Percentiles rank a stretch among this genome's conserved stretches.
These are phyloP conservation scores for Hypercompe scribonia DNA, from an alignment of 2,888 invertebrate species.

Conservation along the genomic window DNA sequence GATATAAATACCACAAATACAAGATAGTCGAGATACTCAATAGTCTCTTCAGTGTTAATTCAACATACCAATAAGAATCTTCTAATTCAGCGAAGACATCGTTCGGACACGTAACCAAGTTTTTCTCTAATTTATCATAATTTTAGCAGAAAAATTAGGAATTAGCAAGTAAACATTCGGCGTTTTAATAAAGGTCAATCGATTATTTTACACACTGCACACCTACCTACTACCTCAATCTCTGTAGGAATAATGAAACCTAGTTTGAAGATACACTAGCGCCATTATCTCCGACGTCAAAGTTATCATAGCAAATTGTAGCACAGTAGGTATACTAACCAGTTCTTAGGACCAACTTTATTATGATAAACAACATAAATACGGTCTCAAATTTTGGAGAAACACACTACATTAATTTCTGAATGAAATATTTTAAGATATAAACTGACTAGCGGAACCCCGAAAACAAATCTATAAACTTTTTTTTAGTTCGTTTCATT, in stretches of 20 bases:
- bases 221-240: slow-evolving; percentile 32
- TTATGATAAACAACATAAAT: slow-evolving; percentile 15
- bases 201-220: slow-evolving; percentile 44
- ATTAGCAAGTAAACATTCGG: slow-evolving; percentile 50
- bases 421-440: slow-evolving; percentile 1
- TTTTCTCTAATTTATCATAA: slow-evolving; percentile 20
- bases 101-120: slow-evolving; percentile 39
- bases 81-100: slow-evolving; percentile 20
- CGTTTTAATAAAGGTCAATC: slow-evolving; percentile 49
- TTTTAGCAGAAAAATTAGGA: slow-evolving; percentile 24
- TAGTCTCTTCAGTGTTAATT: slow-evolving; percentile 8
- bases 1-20: slow-evolving; percentile 7
- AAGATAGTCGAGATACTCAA: slow-evolving; percentile 1
- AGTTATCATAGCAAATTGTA: background rate
- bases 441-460: slow-evolving; percentile 20
- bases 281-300: slow-evolving; percentile 38
- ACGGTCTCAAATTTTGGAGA: slow-evolving; percentile 6
- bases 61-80: slow-evolving; percentile 31
- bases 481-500: slow-evolving; percentile 24
- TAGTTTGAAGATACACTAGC: slow-evolving; percentile 38
- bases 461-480: slow-evolving; percentile 43
- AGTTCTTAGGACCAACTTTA: slow-evolving; percentile 39
- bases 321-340: slow-evolving; percentile 32
- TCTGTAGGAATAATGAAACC: slow-evolving; percentile 22
- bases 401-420: slow-evolving; percentile 11